These are phyloP conservation scores for Spheniscus mendiculus DNA, from an alignment of 2,113 vertebrate species.

Conservation along the genomic window DNA sequence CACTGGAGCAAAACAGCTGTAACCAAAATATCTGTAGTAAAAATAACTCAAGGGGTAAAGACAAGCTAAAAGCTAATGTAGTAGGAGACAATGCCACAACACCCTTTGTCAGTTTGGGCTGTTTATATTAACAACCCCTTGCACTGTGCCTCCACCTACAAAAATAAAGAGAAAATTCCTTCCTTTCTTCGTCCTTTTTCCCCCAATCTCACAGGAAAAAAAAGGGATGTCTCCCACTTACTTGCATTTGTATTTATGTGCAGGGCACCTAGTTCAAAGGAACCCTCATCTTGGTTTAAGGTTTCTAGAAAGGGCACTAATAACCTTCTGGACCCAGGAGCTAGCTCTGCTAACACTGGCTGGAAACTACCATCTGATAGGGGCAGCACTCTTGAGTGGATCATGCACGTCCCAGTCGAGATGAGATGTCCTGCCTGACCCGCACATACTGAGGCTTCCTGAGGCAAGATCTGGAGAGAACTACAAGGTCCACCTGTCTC, in stretches of 20 bases:
- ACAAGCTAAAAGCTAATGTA: neutral
- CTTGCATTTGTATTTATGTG: neutral
- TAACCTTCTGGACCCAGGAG: neutral
- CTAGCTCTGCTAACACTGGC: neutral
- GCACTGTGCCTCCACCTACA: neutral
- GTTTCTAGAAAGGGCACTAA: neutral
- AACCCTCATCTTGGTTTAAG: neutral
- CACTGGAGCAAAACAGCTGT: constrained; percentile 18
- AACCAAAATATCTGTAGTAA: constrained; percentile 26
- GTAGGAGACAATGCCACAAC: neutral
- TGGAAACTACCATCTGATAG: neutral
- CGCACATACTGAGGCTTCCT: neutral
- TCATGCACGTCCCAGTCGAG: neutral
- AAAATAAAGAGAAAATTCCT: neutral
- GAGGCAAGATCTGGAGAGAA: neutral
- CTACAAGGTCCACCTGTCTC: neutral
- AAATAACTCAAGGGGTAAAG: neutral
- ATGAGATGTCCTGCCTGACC: neutral
- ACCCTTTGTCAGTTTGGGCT: neutral
- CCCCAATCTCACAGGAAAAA: neutral
- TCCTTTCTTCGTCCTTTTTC: neutral
- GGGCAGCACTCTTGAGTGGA: neutral
- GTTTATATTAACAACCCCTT: neutral
- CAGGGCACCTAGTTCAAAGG: neutral
- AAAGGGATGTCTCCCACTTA: accelerated